A percentile compares a stretch with the other conserved stretches of the same genome.
Evolutionary conservation across 2,113 vertebrate species (phyloP).

Genomic region (Zonotrichia leucophrys): DNA sequence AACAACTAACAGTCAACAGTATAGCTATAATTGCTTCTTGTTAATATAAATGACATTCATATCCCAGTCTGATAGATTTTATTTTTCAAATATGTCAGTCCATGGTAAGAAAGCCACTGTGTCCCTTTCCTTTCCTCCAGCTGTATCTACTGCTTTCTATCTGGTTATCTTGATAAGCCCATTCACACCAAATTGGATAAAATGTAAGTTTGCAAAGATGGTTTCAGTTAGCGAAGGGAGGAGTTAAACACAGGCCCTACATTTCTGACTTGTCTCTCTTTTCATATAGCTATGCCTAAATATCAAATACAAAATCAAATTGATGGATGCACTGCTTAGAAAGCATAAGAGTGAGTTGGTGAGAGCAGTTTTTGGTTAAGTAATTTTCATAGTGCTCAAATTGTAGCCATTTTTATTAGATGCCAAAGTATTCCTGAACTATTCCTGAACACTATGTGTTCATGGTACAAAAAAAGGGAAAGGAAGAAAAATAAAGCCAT

Average conservation of each 20-base stretch:
- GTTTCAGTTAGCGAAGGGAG: not conserved
- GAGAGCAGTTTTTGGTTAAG: not conserved
- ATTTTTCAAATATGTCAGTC: not conserved
- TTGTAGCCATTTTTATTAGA: not conserved
- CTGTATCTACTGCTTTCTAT: constrained; percentile 61
- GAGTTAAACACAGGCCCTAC: not conserved
- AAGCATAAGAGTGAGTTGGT: constrained; percentile 56
- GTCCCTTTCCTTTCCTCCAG: constrained; percentile 10
- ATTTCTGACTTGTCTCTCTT: not conserved
- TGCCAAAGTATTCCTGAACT: not conserved
- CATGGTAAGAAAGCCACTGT: not conserved
- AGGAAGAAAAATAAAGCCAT: not conserved
- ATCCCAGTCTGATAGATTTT: not conserved
- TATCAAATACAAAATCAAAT: constrained; percentile 41
- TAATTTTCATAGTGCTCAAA: not conserved
- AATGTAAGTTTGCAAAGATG: constrained; percentile 51
- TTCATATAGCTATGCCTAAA: constrained; percentile 57
- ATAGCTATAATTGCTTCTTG: not conserved
- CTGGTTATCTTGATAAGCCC: constrained; percentile 64
- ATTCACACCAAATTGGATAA: constrained; percentile 60
- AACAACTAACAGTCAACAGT: not conserved
- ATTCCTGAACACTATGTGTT: not conserved
- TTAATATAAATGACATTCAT: not conserved
- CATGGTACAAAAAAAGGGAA: not conserved
- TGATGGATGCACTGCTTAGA: constrained; percentile 52